These are phyloP conservation scores for Palaemon carinicauda DNA, from an alignment of 1,140 invertebrate genomes.

Conservation along the genomic window DNA sequence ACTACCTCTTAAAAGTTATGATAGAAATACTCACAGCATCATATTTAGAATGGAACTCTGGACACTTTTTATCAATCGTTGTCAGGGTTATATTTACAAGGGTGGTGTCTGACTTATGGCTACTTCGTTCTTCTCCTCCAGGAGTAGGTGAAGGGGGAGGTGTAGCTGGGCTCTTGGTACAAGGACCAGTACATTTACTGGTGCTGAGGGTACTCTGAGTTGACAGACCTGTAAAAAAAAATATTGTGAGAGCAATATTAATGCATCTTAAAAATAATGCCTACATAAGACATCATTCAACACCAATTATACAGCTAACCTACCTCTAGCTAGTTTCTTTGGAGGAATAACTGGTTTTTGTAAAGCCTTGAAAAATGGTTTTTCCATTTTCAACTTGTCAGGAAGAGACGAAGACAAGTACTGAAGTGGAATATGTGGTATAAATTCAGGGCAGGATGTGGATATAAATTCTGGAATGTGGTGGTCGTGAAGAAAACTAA, in stretches of 20 bases:
- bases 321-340: slow-evolving; percentile 30
- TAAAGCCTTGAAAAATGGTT: slow-evolving; percentile 61
- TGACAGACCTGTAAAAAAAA: background rate
- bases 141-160: slow-evolving; percentile 76
- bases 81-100: slow-evolving; percentile 73
- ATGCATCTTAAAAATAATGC: background rate
- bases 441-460: slow-evolving; percentile 80
- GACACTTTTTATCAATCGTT: slow-evolving; percentile 70
- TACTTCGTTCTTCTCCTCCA: slow-evolving; percentile 53
- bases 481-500: slow-evolving; percentile 64
- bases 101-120: slow-evolving; percentile 64
- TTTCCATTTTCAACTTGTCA: slow-evolving; percentile 73
- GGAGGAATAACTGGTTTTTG: slow-evolving; percentile 27
- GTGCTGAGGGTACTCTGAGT: background rate
- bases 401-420: slow-evolving; percentile 71
- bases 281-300: background rate
- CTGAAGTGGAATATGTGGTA: slow-evolving; percentile 51
- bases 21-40: slow-evolving; percentile 65
- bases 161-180: slow-evolving; percentile 70
- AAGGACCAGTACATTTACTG: background rate
- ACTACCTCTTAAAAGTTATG: background rate
- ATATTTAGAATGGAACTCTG: slow-evolving; percentile 70
- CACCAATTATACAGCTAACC: background rate
- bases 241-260: background rate
- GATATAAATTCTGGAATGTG: slow-evolving; percentile 72